Evolutionary conservation across 37 sponge, comb jelly and placozoan genomes (phyloP).

Genomic region (Beroe ovata): DNA sequence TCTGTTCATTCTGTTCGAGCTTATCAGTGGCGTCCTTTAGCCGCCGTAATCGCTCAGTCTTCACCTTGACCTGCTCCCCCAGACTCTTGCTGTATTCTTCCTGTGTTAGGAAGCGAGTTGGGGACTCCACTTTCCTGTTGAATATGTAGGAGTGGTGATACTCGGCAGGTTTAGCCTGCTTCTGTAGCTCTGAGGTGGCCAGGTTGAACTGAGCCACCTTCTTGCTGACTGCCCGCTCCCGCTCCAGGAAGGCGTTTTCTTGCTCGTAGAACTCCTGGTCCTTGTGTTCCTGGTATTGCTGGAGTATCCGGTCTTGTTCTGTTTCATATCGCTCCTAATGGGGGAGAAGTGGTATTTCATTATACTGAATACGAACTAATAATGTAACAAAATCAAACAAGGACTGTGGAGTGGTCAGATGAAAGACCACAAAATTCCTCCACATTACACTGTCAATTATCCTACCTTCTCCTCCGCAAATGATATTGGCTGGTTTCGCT

Average conservation of each 20-base stretch:
- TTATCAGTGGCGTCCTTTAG: neutral
- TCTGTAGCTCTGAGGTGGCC: neutral
- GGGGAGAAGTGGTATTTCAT: no score
- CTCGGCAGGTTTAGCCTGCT: neutral
- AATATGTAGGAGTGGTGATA: conserved; percentile 62
- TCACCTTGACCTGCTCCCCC: conserved; percentile 75
- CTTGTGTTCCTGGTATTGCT: conserved; percentile 74
- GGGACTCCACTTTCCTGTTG: neutral
- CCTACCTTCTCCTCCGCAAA: conserved; percentile 73
- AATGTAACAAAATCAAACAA: no score
- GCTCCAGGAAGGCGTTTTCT: neutral
- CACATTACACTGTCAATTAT: no score
- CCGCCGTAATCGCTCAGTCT: neutral
- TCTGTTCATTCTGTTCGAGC: conserved; percentile 33
- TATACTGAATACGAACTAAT: no score
- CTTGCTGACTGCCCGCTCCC: conserved; percentile 6
- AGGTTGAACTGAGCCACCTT: conserved; percentile 57
- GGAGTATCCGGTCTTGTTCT: conserved; percentile 72
- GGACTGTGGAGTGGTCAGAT: no score
- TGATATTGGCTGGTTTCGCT: conserved; percentile 75
- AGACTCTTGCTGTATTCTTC: conserved; percentile 74
- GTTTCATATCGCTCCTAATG: conserved; percentile 69
- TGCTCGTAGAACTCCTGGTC: conserved; percentile 67
- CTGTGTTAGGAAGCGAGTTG: neutral
- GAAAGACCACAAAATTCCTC: no score